Evolutionary conservation across 2,113 vertebrate genomes (phyloP).

Genomic region (Chloropsis hardwickii): DNA sequence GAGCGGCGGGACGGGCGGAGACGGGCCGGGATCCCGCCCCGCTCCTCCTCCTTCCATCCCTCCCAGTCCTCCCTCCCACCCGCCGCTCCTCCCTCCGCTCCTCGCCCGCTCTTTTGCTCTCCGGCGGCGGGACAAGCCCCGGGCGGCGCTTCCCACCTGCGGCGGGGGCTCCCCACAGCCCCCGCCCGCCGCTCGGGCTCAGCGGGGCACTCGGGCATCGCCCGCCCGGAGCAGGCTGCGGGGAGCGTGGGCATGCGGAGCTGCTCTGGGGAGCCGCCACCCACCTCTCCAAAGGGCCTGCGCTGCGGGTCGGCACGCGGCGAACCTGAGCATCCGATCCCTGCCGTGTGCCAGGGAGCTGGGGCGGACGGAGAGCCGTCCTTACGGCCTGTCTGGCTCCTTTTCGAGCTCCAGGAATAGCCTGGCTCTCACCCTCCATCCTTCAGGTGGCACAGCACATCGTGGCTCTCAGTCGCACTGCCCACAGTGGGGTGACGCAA

Average conservation of each 20-base stretch:
- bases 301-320: rapidly evolving
- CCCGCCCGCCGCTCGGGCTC: too few species aligned
- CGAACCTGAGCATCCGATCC: background rate
- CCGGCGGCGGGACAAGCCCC: background rate
- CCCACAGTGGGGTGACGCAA: rapidly evolving
- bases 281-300: background rate
- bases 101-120: background rate
- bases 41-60: background rate
- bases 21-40: background rate
- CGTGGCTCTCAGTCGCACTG: background rate
- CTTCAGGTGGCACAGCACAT: rapidly evolving
- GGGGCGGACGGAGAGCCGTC: background rate
- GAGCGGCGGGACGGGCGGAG: background rate
- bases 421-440: background rate
- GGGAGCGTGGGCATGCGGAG: rapidly evolving
- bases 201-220: background rate
- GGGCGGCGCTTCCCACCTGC: background rate
- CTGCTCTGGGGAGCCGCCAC: background rate
- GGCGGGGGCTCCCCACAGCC: background rate
- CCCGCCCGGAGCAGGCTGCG: background rate
- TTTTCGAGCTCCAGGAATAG: background rate
- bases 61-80: background rate
- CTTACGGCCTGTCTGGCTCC: background rate
- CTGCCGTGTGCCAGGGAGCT: background rate
- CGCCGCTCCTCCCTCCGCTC: background rate